phyloP scores from a whole-genome alignment of 2,797 vertebrate species.

The Heliangelus exortis region DNA sequence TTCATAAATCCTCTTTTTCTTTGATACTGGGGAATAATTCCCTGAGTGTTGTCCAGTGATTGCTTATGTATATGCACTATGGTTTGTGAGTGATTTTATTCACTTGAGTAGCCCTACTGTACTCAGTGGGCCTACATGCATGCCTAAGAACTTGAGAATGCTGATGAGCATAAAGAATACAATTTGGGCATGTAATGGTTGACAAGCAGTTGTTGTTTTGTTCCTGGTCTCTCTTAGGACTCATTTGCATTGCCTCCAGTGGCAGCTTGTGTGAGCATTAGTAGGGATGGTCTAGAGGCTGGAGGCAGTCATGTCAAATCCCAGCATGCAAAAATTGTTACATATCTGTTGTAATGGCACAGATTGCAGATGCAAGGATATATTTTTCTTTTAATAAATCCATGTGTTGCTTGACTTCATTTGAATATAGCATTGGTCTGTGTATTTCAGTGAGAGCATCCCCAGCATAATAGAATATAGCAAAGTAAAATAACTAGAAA shows the following conservation, averaged over 20 bases:
- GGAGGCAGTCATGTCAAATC: conserved; percentile 37
- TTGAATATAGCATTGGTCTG: not conserved
- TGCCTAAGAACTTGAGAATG: conserved; percentile 61
- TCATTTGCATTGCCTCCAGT: conserved; percentile 65
- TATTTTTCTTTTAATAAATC: not conserved
- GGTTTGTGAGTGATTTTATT: conserved; percentile 53
- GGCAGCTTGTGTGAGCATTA: conserved; percentile 50
- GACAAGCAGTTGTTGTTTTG: conserved; percentile 65
- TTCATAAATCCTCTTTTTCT: conserved; percentile 63
- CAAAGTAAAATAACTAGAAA: not conserved
- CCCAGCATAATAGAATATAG: not conserved
- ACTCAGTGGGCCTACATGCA: conserved; percentile 20
- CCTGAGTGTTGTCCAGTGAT: conserved; percentile 42
- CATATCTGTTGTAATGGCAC: not conserved
- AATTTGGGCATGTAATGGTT: conserved; percentile 66
- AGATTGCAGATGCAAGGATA: not conserved
- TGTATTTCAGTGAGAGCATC: not conserved
- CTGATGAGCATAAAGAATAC: conserved; percentile 61
- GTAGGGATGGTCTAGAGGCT: conserved; percentile 40
- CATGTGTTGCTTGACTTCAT: not conserved
- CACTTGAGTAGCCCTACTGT: conserved; percentile 58
- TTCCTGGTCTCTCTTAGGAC: conserved; percentile 64
- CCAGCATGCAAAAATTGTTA: conserved; percentile 1
- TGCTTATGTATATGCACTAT: conserved; percentile 37
- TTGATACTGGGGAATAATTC: conserved; percentile 45